These are phyloP conservation scores for Cryptus armator DNA, from an alignment of 2,888 invertebrate genomes.

Conservation along the genomic window DNA sequence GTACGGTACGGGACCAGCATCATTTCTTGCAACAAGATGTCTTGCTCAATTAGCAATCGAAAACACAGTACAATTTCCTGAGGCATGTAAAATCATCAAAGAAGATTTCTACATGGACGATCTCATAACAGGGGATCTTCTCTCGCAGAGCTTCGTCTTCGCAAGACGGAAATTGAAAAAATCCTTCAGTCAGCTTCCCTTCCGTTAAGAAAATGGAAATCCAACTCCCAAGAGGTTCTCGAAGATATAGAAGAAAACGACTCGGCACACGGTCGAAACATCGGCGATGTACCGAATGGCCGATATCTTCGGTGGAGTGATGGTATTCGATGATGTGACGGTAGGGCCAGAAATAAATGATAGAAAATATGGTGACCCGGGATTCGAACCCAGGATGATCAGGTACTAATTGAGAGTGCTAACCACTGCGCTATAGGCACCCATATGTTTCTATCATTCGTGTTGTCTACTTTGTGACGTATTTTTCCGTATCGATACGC, in stretches of 20 bases:
- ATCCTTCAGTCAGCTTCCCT: conserved; percentile 33
- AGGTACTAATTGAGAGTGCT: too few species aligned
- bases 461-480: too few species aligned
- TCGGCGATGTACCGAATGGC: too few species aligned
- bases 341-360: too few species aligned
- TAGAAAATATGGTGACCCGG: too few species aligned
- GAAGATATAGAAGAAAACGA: not conserved
- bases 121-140: conserved; percentile 27
- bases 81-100: conserved; percentile 30
- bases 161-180: conserved; percentile 9
- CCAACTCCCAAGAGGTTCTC: conserved; percentile 40
- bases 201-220: conserved; percentile 38
- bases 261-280: conserved; percentile 10
- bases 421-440: too few species aligned
- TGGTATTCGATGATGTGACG: too few species aligned
- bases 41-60: conserved; percentile 53
- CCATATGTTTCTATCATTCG: too few species aligned
- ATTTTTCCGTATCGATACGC: too few species aligned
- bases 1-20: conserved; percentile 48
- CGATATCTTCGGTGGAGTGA: too few species aligned
- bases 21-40: conserved; percentile 55
- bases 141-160: not conserved
- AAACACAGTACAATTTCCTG: conserved; percentile 7
- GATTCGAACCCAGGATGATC: too few species aligned
- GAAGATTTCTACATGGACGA: conserved; percentile 47